Evolutionary conservation across 2,888 invertebrate genomes (phyloP).

Genomic region (Eristalis tenax): DNA sequence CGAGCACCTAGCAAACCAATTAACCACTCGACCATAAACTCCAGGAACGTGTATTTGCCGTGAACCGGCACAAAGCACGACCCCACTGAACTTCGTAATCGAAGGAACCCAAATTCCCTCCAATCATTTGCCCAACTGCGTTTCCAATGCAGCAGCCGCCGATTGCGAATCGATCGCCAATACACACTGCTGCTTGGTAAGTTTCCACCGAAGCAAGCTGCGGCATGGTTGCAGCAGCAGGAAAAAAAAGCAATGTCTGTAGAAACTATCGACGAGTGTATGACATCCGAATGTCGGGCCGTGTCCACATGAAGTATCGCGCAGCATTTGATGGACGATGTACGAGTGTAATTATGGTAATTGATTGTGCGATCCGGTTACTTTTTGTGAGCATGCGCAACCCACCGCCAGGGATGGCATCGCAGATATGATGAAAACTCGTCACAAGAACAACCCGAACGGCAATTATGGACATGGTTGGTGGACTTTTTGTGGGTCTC

Average conservation of each 20-base stretch:
- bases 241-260: neutral
- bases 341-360: conserved; percentile 58
- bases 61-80: conserved; percentile 5
- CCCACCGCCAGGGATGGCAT: conserved; percentile 24
- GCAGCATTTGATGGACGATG: conserved; percentile 43
- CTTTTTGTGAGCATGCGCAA: conserved; percentile 38
- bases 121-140: neutral
- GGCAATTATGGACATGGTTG: conserved; percentile 43
- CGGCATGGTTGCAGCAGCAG: neutral
- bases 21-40: neutral
- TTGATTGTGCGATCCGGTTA: conserved; percentile 60
- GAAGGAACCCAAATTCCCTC: conserved; percentile 24
- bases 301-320: neutral
- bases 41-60: neutral
- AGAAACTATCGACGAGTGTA: neutral
- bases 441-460: conserved; percentile 58
- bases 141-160: neutral
- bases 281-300: conserved; percentile 27
- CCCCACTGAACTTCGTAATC: conserved; percentile 30
- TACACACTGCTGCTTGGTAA: neutral
- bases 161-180: neutral
- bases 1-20: neutral
- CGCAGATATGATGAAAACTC: conserved; percentile 49
- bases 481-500: conserved; percentile 31
- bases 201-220: neutral